A percentile compares a stretch with the other conserved stretches of the same genome.
phyloP scores from a whole-genome alignment of 2,797 vertebrate species.

The Pangasius krempfi region DNA sequence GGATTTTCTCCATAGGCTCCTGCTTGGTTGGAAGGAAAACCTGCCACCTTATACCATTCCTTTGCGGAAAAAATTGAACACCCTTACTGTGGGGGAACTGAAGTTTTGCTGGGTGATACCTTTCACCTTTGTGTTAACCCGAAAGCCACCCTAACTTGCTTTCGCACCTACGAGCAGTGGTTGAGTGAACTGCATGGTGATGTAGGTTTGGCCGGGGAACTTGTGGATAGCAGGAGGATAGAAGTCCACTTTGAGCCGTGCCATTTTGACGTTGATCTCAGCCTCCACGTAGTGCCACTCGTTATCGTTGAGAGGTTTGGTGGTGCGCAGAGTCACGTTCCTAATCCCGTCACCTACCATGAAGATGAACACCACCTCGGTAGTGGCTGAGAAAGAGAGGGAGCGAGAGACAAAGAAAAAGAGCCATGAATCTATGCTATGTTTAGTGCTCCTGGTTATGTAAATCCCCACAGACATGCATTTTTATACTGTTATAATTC shows the following conservation, averaged over 20 bases:
- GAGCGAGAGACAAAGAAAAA: constrained; percentile 32
- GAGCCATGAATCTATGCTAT: background rate
- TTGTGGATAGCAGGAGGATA: constrained; percentile 86
- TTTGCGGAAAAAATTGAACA: background rate
- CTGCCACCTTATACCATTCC: background rate
- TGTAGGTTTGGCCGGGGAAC: constrained; percentile 88
- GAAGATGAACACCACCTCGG: constrained; percentile 85
- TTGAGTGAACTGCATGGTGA: constrained; percentile 87
- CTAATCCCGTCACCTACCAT: constrained; percentile 93
- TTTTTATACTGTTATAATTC: background rate
- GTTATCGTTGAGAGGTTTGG: constrained; percentile 85
- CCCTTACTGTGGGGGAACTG: too few species aligned
- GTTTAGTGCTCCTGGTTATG: background rate
- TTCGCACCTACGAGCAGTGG: constrained; percentile 86
- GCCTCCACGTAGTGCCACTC: constrained; percentile 97
- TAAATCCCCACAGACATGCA: background rate
- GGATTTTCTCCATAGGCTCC: background rate
- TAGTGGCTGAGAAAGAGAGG: constrained; percentile 77
- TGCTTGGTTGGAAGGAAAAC: background rate
- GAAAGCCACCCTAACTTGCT: background rate
- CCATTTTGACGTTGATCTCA: constrained; percentile 93
- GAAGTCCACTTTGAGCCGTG: constrained; percentile 90
- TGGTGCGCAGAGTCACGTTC: constrained; percentile 84
- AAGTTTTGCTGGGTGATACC: background rate
- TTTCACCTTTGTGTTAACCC: background rate